These are phyloP conservation scores for Caenorhabditis latens DNA, from an alignment of 1,140 invertebrate genomes.

Conservation along the genomic window DNA sequence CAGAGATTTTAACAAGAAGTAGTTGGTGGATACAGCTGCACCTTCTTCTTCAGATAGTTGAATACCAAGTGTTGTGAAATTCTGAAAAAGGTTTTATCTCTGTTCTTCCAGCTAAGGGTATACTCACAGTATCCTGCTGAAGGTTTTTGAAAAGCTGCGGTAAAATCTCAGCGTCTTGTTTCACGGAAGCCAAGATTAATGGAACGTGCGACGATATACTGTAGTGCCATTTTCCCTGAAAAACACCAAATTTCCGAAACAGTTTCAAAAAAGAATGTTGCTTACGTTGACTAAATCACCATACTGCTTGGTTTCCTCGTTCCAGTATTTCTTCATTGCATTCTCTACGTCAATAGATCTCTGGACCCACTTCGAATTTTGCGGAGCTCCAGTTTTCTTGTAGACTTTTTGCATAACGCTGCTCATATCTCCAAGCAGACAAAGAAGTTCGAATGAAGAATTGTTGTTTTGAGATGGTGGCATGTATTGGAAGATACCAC, in stretches of 20 bases:
- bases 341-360: neutral
- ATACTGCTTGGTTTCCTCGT: neutral
- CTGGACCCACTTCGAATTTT: neutral
- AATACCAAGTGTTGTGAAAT: neutral
- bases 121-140: neutral
- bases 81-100: neutral
- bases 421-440: constrained; percentile 8
- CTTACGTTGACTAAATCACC: neutral
- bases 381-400: neutral
- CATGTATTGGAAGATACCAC: neutral
- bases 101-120: too few relatives aligned
- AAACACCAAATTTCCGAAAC: neutral
- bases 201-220: neutral
- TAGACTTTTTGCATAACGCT: neutral
- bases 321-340: neutral
- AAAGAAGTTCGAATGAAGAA: constrained; percentile 9
- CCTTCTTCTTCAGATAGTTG: constrained; percentile 9
- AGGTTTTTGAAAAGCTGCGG: neutral
- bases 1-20: neutral
- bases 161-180: neutral
- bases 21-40: neutral
- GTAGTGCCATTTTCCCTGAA: neutral
- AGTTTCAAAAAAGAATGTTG: neutral
- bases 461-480: neutral
- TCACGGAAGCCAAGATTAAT: neutral